Evolutionary conservation across 2,888 invertebrate genomes (phyloP), one percentile per base, ranked within the genome.

Genomic region (Sesamia inferens): DNA sequence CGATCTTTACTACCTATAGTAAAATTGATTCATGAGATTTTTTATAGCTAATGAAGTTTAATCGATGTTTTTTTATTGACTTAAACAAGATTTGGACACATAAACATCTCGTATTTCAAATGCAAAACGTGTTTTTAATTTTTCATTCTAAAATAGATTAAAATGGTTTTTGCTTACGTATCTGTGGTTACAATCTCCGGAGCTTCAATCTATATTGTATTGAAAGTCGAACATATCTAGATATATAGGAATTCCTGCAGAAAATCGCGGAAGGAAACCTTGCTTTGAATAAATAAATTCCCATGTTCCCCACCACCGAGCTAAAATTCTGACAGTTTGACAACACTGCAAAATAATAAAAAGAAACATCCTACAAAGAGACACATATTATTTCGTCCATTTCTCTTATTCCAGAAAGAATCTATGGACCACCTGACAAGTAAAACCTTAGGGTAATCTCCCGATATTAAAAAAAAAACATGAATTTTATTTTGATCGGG

Each of bases 21-120:
- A 19, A 1, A 19, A 55, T 67, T 68, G 63, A 79, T 74, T 79
- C 51, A 79, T 68, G 16, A 0, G 39, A 44, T 48, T 57, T 57
- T 54, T 8, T 48, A 31, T 10, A 4, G 47, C 14, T 67, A 63
- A 73, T 78, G 57, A 78, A 31, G 73, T 67, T 58, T 39, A 63
- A 71, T 57, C 55, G 44, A 47, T 47, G 11, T 63, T 10, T 63
- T 10, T 63, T 39, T 31, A 65, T 66, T 61, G 31, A 19, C 42
- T 55, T 77, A 5, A n/a, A 22, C 42, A 54, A 54, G 11, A 51
- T 39, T 54, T 77, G 13, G 24, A 16, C 48, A 54, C 5, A 42
- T 44, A 7, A 31, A n/a, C 31, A 58, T 24, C n/a, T 51, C n/a
- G 19, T 48, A 19, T 59, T 74, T 51, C 22, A 2, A 58, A 31